Evolutionary conservation across 2,888 invertebrate genomes (phyloP), one percentile per base, ranked within the genome.

Genomic region (Tachystola acroxantha): DNA sequence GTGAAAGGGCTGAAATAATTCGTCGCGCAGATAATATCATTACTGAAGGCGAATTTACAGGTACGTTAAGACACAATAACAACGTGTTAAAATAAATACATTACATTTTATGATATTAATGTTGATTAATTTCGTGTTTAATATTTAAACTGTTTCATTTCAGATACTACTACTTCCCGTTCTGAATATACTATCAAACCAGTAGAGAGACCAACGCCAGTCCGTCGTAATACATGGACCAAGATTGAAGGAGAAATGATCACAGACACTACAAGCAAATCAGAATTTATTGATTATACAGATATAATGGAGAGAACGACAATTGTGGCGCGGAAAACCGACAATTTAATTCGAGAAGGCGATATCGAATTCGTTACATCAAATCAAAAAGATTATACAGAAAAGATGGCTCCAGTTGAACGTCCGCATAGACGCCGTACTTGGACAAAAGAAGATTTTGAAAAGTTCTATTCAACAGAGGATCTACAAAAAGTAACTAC

Each of bases 181-280:
- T 75, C 89, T 42, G 92, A 91, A 62, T 94, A 91, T 67, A 92
- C 92, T 46, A 90, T 91, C n/a, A 89, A 90, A 66, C 88, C 89
- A 44, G 84, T 88, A 4, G 92, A 92, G 67, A 80, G 91, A 54
- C 88, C 91, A 28, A 89, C 81, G 57, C 89, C 90, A 40, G 89
- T 92, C 32, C 85, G 94, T 50, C 88, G 93, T 36, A 93, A 93
- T 57, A 94, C 94, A 1, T 94, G 91, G 88, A 94, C 94, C 0
- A 94, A 94, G 69, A 79, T 93, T 29, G 93, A 93, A 74, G 93
- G 93, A 19, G 93, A 93, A 37, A 90, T 93, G 72, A 88, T 73
- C 28, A 90, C 91, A 27, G 92, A 92, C 52, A 93, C 93, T 3
- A 93, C 93, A 10, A 89, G 81, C 34, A 86, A 89, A 64, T 88